Evolutionary conservation across 1,140 invertebrate species (phyloP), one percentile per base, ranked within the genome.

Genomic region (Platorchestia sp.): DNA sequence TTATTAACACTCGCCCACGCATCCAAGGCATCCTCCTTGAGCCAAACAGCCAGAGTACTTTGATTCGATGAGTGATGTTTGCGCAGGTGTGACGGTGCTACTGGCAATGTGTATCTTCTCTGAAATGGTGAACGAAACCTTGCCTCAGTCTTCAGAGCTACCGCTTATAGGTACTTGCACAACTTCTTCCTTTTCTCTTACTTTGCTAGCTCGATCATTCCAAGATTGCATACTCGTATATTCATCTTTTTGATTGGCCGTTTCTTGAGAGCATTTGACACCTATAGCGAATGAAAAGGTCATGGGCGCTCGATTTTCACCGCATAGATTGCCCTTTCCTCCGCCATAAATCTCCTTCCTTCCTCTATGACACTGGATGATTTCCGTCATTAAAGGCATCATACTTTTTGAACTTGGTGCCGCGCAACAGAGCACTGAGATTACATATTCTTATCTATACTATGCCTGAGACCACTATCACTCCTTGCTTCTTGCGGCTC

Each of bases 81-180:
- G 95, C 44, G 89, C 95, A 95, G 95, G 95, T 51, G 95, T 95
- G 51, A 91, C 95, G 43, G 89, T 95, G 47, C 95, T 95, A 27
- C 95, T 95, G 10, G 95, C 95, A 41, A 87, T 95, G 95, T 95
- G 95, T 91, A 51, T 95, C 89, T 95, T 91, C 95, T 95, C 95
- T 42, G 95, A 95, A 93, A 87, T 95, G 45, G 95, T 95, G 44
- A 93, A 93, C 90, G 95, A 95, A 41, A 41, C 91, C 41, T 89
- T 95, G 95, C 95, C 95, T 41, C 95, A 95, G 95, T 95, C 95
- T 51, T 95, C 95, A 90, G 91, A 87, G 43, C 95, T 45, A 45
- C 95, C 95, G 42, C 89, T 95, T 45, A 45, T 95, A 90, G 95
- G 95, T 95, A 95, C 93, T 90, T 90, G 44, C 87, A 44, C 42